Base-by-base conservation (phyloP, 2,888 invertebrate species). In the Prenolepis imparis region DNA sequence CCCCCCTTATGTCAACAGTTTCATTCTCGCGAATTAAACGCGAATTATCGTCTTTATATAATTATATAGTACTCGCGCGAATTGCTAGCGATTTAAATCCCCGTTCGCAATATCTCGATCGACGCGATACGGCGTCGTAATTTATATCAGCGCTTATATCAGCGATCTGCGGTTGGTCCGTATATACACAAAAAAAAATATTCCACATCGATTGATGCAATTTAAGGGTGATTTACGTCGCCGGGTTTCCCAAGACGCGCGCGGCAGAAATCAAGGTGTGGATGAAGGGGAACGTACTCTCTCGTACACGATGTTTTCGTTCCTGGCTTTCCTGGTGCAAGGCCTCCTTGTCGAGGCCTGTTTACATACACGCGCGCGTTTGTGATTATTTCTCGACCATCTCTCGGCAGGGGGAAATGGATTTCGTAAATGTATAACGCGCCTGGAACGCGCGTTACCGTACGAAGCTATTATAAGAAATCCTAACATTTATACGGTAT, bases 21-120 rank as follows among this genome's bases (percentile, higher is more conserved):
- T 24, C 52, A 32, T 24, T 73, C 61, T 44, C 41, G 9, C 44
- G 32, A 77, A 77, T 77, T 36, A 39, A 39, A 75, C 6, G 24
- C 6, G 6, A 28, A 12, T 55, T 41, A 1, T 24, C 44, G 36
- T 63, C n/a, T 32, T 32, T 32, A 32, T 11, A 39, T n/a, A 39
- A 3, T 36, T 11, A 18, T n/a, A n/a, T n/a, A n/a, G n/a, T n/a
- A 28, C 11, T 18, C 57, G n/a, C 39, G 39, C 32, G 36, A 9
- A 36, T 61, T 32, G 36, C 2, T 18, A 59, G 61, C 77, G 66
- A 77, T 77, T 77, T 77, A 77, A 77, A 77, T 77, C 36, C 75
- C 52, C 52, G 36, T 52, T 15, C 24, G 15, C 41, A n/a, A 21
- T 63, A 39, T 66, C 66, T 55, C 55, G n/a, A n/a, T 5, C 77